Evolutionary conservation across 2,888 invertebrate genomes (phyloP), one percentile per base, ranked within the genome.

Genomic region (Melitaea athalia): DNA sequence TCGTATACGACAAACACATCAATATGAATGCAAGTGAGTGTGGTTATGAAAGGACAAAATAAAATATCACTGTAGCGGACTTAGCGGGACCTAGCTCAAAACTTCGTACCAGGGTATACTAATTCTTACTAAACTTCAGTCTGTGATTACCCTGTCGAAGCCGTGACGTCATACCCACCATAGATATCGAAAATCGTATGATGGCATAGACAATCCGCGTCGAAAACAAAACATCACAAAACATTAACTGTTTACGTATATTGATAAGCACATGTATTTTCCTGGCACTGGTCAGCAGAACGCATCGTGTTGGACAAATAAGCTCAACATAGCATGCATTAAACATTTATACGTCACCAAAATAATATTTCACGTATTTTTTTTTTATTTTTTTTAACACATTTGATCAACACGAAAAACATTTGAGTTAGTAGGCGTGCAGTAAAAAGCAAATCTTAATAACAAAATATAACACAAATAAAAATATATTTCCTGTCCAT

Each of bases 11-110:
- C 42, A 63, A 67, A 55, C 53, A 55, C 53, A 53, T 31, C 53
- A 53, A 53, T 80, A 87, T 88, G 87, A 86, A 92, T 92, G 92
- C 92, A 92, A 85, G 91, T 92, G 92, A 92, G 92, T 92, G 92
- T 92, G 92, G 92, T 91, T 91, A 84, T 85, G 78, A 77, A 75
- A 74, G 76, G 72, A 66, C 59, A 72, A 73, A 74, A 78, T 78
- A 45, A 38, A 81, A 79, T 81, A 85, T 85, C 83, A 86, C 84
- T 91, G 87, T 89, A 87, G 90, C 89, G 88, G 87, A 82, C 81
- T 77, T 33, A 14, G 77, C 31, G 53, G 14, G 78, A 77, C 62
- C 64, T 72, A 70, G 47, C 63, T 12, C 49, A 63, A n/a, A 68
- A 79, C 70, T 75, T 62, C 75, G 74, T 77, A 47, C 57, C 64